Evolutionary conservation across 1,140 invertebrate genomes (phyloP).

Genomic region (Drosophila subpulchrella): DNA sequence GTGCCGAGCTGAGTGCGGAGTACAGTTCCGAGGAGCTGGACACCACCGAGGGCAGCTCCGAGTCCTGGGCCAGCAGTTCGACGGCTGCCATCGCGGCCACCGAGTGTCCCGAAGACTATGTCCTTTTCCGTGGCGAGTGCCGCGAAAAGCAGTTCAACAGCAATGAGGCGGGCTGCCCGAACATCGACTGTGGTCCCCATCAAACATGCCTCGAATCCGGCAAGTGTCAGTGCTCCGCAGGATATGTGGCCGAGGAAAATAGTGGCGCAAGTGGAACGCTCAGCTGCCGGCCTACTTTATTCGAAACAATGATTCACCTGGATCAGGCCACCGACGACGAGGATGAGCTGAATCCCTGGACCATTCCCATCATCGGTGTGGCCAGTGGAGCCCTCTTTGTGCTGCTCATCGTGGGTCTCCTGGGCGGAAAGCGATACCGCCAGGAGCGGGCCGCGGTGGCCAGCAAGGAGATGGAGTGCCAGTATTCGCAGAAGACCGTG

Average conservation of each 20-base stretch:
- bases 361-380: conserved; percentile 64
- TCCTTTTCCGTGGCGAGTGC: conserved; percentile 62
- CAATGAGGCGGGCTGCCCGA: conserved; percentile 53
- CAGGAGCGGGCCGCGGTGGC: neutral
- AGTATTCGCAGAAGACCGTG: conserved; percentile 61
- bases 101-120: conserved; percentile 41
- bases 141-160: conserved; percentile 63
- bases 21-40: conserved; percentile 18
- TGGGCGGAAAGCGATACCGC: conserved; percentile 26
- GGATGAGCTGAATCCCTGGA: conserved; percentile 54
- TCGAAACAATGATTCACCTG: conserved; percentile 51
- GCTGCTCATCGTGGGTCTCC: conserved; percentile 49
- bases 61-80: conserved; percentile 1
- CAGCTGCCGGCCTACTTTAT: conserved; percentile 44
- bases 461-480: conserved; percentile 56
- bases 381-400: conserved; percentile 51
- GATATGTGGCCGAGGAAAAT: conserved; percentile 47
- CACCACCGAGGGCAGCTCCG: conserved; percentile 2
- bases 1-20: conserved; percentile 15
- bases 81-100: conserved; percentile 8
- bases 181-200: conserved; percentile 51
- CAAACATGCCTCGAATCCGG: conserved; percentile 48
- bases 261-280: conserved; percentile 1
- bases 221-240: conserved; percentile 41
- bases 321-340: conserved; percentile 61